These are phyloP conservation scores for Actinia equina DNA, from an alignment of 64 coral and sea anemone species.

Conservation along the genomic window DNA sequence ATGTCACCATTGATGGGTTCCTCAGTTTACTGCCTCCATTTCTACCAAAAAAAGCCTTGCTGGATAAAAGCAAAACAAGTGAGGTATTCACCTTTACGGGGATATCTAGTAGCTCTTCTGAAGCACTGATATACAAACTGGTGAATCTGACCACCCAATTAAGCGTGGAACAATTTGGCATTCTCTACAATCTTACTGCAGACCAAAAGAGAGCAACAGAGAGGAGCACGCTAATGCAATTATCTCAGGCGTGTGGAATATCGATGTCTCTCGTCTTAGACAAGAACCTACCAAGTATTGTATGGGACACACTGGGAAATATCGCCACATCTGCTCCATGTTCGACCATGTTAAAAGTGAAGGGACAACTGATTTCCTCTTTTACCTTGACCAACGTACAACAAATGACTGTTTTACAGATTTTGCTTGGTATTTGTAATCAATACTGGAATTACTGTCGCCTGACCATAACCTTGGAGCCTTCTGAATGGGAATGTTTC, in stretches of 20 bases:
- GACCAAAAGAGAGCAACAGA: constrained; percentile 53
- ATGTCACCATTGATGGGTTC: constrained; percentile 1
- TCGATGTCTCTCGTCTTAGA: constrained; percentile 2
- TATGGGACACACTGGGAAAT: constrained; percentile 28
- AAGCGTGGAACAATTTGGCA: constrained; percentile 38
- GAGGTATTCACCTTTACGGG: constrained; percentile 24
- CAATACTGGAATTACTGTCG: constrained; percentile 3
- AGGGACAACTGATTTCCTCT: constrained; percentile 43
- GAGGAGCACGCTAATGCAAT: constrained; percentile 39
- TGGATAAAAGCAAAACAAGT: constrained; percentile 50
- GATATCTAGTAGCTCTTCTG: not conserved
- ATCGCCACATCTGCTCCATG: constrained; percentile 19
- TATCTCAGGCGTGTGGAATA: constrained; percentile 45
- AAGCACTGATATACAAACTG: not conserved
- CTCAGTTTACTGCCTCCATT: not conserved
- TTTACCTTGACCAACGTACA: not conserved
- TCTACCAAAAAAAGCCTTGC: constrained; percentile 36
- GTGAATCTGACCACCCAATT: constrained; percentile 20
- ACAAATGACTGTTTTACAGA: constrained; percentile 20
- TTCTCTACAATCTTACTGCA: constrained; percentile 54
- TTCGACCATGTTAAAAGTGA: constrained; percentile 37
- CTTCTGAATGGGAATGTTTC: constrained; percentile 66
- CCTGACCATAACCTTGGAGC: not conserved
- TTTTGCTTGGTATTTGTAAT: not conserved
- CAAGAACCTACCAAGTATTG: constrained; percentile 32